phyloP scores from a whole-genome alignment of 2,797 vertebrate species.

The Diplodus puntazzo region DNA sequence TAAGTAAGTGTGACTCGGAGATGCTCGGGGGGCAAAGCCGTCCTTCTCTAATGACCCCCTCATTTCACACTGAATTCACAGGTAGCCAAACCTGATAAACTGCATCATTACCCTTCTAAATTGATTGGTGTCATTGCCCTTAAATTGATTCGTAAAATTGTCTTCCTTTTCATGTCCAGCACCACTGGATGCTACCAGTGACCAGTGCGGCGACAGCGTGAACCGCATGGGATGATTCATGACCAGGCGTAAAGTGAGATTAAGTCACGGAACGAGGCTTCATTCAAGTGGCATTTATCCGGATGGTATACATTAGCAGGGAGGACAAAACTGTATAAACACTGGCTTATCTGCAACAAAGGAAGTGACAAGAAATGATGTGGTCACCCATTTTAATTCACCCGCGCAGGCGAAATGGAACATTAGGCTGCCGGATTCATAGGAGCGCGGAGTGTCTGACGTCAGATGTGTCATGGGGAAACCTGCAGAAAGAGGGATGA shows the following conservation, averaged over 20 bases:
- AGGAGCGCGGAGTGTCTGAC: background rate
- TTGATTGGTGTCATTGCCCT: conserved; percentile 45
- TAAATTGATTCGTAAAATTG: conserved; percentile 37
- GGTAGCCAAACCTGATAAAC: conserved; percentile 9
- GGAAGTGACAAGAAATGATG: conserved; percentile 25
- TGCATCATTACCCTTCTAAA: conserved; percentile 35
- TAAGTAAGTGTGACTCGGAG: conserved; percentile 37
- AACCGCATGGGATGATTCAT: conserved; percentile 58
- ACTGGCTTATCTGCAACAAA: conserved; percentile 59
- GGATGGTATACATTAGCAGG: conserved; percentile 9
- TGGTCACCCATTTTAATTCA: conserved; percentile 33
- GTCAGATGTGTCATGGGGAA: conserved; percentile 26
- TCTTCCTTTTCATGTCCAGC: conserved; percentile 8
- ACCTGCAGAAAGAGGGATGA: conserved; percentile 48
- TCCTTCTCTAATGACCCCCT: conserved; percentile 26
- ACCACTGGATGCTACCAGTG: conserved; percentile 1
- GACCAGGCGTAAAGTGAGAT: conserved; percentile 44
- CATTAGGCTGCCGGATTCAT: background rate
- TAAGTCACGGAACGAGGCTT: conserved; percentile 27
- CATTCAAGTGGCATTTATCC: conserved; percentile 47
- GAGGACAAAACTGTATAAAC: conserved; percentile 75
- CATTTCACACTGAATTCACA: conserved; percentile 17
- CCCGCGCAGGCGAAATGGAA: background rate
- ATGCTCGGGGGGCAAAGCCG: conserved; percentile 44
- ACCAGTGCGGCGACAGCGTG: background rate